Conservation (phyloP, 2,888 invertebrate genomes). For the Cremastinae sp. region DNA sequence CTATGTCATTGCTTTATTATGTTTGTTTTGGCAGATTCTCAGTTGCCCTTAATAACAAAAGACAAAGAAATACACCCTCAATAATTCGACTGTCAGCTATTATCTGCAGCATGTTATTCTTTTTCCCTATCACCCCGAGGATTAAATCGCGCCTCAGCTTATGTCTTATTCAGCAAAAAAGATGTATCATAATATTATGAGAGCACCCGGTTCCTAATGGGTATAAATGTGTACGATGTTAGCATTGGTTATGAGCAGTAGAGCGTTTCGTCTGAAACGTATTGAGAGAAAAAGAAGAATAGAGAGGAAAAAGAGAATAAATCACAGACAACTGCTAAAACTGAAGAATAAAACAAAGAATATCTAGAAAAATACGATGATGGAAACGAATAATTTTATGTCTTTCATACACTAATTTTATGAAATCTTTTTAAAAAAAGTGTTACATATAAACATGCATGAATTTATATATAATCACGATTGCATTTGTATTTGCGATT, state of each 20-base stretch:
- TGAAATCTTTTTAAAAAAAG: too few species aligned
- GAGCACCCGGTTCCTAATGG: conserved; percentile 22
- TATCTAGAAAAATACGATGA: too few species aligned
- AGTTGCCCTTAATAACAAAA: conserved; percentile 1
- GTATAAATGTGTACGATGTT: conserved; percentile 18
- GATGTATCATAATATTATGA: conserved; percentile 64
- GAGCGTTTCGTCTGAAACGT: conserved; percentile 20
- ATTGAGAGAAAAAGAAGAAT: conserved; percentile 17
- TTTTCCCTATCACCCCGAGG: conserved; percentile 30
- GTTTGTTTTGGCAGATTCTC: conserved; percentile 15
- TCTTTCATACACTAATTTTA: too few species aligned
- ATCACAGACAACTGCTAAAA: conserved; percentile 9
- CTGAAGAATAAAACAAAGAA: conserved; percentile 13
- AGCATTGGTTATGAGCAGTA: conserved; percentile 24
- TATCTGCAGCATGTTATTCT: conserved; percentile 27
- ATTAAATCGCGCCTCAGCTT: conserved; percentile 42
- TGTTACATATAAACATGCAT: too few species aligned
- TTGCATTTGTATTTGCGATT: too few species aligned
- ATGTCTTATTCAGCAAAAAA: conserved; percentile 29
- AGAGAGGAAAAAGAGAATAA: too few species aligned
- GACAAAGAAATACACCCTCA: conserved; percentile 27
- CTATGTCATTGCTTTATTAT: conserved; percentile 31
- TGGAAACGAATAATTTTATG: too few species aligned
- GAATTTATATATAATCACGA: too few species aligned
- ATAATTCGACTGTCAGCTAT: conserved; percentile 17